A percentile compares a stretch with the other conserved stretches of the same genome.
Evolutionary conservation across 2,113 vertebrate species (phyloP).

Genomic region (Glareola pratincola): DNA sequence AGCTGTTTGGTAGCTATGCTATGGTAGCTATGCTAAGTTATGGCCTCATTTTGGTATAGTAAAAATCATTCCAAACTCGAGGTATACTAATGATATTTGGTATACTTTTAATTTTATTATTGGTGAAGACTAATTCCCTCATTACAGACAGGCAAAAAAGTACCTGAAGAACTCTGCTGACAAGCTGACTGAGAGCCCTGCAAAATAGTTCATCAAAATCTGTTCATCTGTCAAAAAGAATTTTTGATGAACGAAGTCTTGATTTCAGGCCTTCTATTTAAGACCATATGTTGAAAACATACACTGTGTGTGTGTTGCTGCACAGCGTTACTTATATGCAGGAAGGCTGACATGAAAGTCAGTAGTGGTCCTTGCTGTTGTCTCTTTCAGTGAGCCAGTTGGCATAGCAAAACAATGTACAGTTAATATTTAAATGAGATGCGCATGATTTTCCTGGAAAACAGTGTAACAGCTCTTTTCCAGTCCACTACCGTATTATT

Average conservation of each 20-base stretch:
- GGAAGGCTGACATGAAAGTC: neutral
- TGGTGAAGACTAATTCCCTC: neutral
- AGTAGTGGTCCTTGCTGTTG: neutral
- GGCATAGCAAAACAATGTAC: neutral
- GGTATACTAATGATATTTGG: neutral
- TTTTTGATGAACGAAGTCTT: neutral
- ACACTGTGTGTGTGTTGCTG: neutral
- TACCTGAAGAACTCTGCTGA: neutral
- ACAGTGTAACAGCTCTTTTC: neutral
- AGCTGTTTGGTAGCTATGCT: neutral
- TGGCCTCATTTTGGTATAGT: neutral
- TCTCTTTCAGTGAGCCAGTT: neutral
- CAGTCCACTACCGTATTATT: neutral
- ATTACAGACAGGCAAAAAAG: neutral
- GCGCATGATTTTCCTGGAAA: neutral
- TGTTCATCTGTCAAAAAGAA: neutral
- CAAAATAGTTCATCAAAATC: neutral
- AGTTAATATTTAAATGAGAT: neutral
- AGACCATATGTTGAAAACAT: neutral
- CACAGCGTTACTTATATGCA: neutral
- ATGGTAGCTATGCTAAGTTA: neutral
- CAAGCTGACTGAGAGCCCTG: neutral
- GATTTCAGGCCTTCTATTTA: neutral
- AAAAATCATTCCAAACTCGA: neutral
- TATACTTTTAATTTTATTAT: neutral